Base-by-base conservation (phyloP, 1,140 invertebrate genomes). In the Eurosta solidaginis region DNA sequence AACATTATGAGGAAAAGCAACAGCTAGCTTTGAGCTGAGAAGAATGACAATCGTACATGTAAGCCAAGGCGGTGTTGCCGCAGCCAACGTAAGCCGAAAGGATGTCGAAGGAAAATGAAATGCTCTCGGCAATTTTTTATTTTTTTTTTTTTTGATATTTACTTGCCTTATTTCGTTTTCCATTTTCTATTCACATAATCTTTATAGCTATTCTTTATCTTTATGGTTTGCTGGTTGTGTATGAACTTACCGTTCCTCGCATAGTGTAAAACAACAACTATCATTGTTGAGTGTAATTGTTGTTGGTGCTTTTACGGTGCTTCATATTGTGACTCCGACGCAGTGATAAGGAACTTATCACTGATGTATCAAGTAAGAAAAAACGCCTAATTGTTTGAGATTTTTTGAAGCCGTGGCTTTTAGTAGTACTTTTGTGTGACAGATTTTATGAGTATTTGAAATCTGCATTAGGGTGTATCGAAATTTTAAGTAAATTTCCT, bases 111-210 rank as follows among this genome's bases (percentile, higher is more conserved):
- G 17, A 40, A 33, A 68, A 20, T n/a, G 40, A 10, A 12, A 10
- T n/a, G n/a, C 59, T 68, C n/a, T 10, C 12, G 59, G 59, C 59
- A 22, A n/a, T n/a, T n/a, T n/a, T n/a, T n/a, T n/a, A n/a, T n/a
- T n/a, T n/a, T n/a, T n/a, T n/a, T n/a, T n/a, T n/a, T 42, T 68
- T 68, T 68, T 40, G 59, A 6, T 68, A 20, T 40, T 68, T 68
- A 33, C 33, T 68, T 68, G n/a, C 6, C 33, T 33, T 68, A 29
- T 68, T 68, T 29, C 59, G 33, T 36, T 68, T 68, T 47, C n/a
- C 22, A 59, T 33, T 14, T 63, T 33, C 3, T 59, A 14, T 1
- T 25, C 27, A 59, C 50, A 10, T 52, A 52, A n/a, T 17, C 27
- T 33, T n/a, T n/a, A n/a, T n/a, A n/a, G n/a, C n/a, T n/a, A n/a